These are phyloP conservation scores for Anas capensis DNA, from an alignment of 2,797 vertebrate genomes.

Conservation along the genomic window DNA sequence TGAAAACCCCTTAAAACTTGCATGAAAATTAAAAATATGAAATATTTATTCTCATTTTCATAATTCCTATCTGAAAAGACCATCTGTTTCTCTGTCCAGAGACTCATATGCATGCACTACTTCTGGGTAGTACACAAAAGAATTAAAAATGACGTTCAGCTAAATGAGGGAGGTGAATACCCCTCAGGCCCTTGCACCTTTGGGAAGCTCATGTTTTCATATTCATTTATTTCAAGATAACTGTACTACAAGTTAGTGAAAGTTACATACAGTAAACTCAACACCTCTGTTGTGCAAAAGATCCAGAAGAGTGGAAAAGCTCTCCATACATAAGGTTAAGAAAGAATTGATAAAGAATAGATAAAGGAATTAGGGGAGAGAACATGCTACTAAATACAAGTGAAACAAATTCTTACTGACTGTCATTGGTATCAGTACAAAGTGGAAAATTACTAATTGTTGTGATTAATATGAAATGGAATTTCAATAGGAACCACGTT, in stretches of 20 bases:
- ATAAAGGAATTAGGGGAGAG: neutral
- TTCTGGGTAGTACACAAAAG: neutral
- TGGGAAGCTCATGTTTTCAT: neutral
- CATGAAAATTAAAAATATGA: neutral
- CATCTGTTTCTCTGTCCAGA: slow-evolving; percentile 48
- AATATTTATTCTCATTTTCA: slow-evolving; percentile 51
- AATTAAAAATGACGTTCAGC: neutral
- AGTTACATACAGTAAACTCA: neutral
- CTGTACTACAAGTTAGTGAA: neutral
- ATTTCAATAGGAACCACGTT: slow-evolving; percentile 1
- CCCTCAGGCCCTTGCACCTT: neutral
- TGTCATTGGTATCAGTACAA: neutral
- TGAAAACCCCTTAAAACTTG: neutral
- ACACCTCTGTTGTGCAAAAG: neutral
- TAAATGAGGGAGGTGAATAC: neutral
- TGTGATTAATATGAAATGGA: neutral
- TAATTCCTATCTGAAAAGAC: slow-evolving; percentile 29
- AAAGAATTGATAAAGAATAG: neutral
- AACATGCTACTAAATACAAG: neutral
- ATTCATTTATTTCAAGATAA: slow-evolving; percentile 13
- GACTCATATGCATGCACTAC: neutral
- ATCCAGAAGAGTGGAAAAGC: neutral
- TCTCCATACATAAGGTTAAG: neutral
- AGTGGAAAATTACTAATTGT: neutral
- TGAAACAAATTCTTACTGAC: neutral